Conservation (phyloP, 2,797 vertebrate species). For the Falco naumanni region DNA sequence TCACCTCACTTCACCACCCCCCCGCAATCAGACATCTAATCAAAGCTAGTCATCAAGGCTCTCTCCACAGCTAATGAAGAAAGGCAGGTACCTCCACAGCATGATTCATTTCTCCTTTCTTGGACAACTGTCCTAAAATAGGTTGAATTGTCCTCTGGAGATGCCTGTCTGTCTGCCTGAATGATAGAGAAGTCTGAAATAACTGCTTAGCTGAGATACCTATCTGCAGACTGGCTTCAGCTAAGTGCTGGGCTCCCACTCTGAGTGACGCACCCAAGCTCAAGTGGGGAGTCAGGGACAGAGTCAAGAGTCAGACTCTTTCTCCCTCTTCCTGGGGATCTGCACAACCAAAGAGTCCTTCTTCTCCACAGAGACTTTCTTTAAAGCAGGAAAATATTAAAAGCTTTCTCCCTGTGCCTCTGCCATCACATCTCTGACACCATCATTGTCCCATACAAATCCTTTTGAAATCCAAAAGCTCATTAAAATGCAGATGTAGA, state of each 20-base stretch:
- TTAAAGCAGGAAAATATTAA: not conserved
- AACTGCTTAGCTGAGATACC: not conserved
- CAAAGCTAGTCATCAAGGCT: constrained; percentile 31
- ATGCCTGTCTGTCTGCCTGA: not conserved
- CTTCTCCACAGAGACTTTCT: not conserved
- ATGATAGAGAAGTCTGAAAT: constrained; percentile 10
- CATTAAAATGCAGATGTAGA: not conserved
- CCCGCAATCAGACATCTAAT: constrained; percentile 11
- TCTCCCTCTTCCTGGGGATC: not conserved
- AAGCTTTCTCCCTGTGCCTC: not conserved
- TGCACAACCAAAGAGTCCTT: not conserved
- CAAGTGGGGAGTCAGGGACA: not conserved
- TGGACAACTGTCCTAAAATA: constrained; percentile 24
- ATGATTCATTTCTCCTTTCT: constrained; percentile 9
- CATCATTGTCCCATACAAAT: not conserved
- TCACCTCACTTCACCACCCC: not conserved
- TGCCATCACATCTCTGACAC: not conserved
- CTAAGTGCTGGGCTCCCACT: not conserved
- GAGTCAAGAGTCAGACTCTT: not conserved
- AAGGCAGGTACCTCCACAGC: not conserved
- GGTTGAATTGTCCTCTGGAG: not conserved
- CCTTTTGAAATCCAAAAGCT: not conserved
- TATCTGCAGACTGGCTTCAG: not conserved
- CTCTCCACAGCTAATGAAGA: not conserved
- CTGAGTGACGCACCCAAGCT: not conserved